These are phyloP conservation scores for Malaclemys terrapin DNA, from an alignment of 2,113 vertebrate species.

Conservation along the genomic window DNA sequence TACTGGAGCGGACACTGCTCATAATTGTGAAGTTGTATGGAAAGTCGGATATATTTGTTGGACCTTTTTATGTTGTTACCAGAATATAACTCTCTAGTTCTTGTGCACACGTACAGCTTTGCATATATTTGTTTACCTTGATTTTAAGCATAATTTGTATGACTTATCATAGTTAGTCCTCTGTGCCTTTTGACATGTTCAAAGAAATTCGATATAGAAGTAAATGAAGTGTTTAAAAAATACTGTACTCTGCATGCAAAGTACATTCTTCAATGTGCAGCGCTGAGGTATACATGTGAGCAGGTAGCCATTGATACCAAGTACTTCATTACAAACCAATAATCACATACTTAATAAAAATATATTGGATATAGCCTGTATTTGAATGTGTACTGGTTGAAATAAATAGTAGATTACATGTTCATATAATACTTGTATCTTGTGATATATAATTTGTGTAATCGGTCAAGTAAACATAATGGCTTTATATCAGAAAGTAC, in stretches of 20 bases:
- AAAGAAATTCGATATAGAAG: background rate
- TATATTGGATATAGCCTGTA: background rate
- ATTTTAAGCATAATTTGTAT: fast-evolving
- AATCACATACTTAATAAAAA: background rate
- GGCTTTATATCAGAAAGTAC: background rate
- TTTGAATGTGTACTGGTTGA: background rate
- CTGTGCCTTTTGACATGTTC: background rate
- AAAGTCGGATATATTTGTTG: background rate
- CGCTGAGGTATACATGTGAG: background rate
- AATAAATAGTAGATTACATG: background rate
- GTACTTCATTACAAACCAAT: background rate
- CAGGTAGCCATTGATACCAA: background rate
- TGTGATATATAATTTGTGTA: background rate
- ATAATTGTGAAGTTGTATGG: fast-evolving
- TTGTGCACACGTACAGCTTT: background rate
- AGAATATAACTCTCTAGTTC: background rate
- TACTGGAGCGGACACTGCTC: fast-evolving
- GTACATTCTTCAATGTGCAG: background rate
- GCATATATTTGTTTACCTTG: background rate
- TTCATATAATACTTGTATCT: background rate
- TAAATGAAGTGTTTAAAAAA: background rate
- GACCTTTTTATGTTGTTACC: background rate
- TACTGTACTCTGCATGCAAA: background rate
- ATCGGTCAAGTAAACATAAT: background rate
- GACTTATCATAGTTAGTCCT: background rate